Evolutionary conservation across 2,888 invertebrate genomes (phyloP), one percentile per base, ranked within the genome.

Genomic region (Catocala fraxini): DNA sequence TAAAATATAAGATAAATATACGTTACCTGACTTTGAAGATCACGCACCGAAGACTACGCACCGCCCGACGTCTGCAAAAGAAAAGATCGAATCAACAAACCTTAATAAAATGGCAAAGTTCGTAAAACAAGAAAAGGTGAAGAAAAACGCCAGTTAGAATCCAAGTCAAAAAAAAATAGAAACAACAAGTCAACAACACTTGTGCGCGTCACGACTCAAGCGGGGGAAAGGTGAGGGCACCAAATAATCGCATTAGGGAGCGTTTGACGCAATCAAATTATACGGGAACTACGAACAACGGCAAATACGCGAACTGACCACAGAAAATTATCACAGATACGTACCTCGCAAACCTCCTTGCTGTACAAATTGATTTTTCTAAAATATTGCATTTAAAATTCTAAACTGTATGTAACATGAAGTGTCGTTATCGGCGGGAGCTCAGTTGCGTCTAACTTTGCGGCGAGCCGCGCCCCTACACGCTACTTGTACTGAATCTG

Each of bases 391-490:
- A 82, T 82, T 84, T 77, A 75, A 83, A 80, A 83, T 86, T 85
- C 70, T 73, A 68, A 82, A 80, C 81, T 78, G 76, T 82, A 75
- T 84, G 77, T 76, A 82, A 84, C 86, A 84, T 87, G 86, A 84
- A 86, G 88, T 88, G 89, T 86, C 88, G 90, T 86, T 89, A 86
- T 87, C 89, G 89, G 85, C 92, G 77, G 87, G 84, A 89, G 93
- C 94, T 90, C 89, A 89, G 92, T 89, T 87, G 93, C 94, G 93
- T 94, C 94, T 94, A 92, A 92, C 94, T 91, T 92, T 92, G 94
- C 89, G 92, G 93, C 92, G 93, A 92, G 91, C 94, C 94, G 94
- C 94, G 92, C 94, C 94, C 94, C 92, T 91, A 91, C 90, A 90
- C 91, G 91, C 87, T 93, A 92, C 93, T 93, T 92, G 92, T 91